Conservation (phyloP, 2,888 invertebrate species). For the Tetropium fuscum region DNA sequence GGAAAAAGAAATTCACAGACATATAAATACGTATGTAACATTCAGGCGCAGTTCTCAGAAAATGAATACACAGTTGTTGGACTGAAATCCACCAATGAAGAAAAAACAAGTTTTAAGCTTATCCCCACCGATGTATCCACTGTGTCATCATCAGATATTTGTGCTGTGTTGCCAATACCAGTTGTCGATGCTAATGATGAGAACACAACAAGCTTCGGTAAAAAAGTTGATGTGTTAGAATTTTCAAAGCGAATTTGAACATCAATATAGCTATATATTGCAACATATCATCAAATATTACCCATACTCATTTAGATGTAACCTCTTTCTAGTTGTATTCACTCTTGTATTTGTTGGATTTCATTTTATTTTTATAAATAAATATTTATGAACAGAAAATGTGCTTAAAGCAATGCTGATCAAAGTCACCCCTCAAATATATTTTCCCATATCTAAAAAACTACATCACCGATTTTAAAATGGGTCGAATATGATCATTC, state of each 20-base stretch:
- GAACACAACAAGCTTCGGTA: neutral
- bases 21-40: slow-evolving; percentile 17
- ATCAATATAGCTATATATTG: neutral
- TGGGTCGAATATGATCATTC: slow-evolving; percentile 4
- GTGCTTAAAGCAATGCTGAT: neutral
- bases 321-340: neutral
- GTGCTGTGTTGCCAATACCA: neutral
- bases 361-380: neutral
- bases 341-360: neutral
- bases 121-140: neutral
- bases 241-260: neutral
- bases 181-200: neutral
- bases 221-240: neutral
- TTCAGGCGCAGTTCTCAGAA: slow-evolving; percentile 9
- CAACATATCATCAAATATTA: neutral
- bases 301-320: neutral
- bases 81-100: slow-evolving; percentile 9
- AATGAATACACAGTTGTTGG: slow-evolving; percentile 20
- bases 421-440: slow-evolving; percentile 10
- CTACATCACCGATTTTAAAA: slow-evolving; percentile 5
- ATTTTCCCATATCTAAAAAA: neutral
- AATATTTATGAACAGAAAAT: neutral
- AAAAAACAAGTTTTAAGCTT: slow-evolving; percentile 6
- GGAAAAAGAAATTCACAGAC: slow-evolving; percentile 4
- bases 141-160: neutral